phyloP scores from a whole-genome alignment of 2,888 invertebrate genomes.

The Synergus itoensis region DNA sequence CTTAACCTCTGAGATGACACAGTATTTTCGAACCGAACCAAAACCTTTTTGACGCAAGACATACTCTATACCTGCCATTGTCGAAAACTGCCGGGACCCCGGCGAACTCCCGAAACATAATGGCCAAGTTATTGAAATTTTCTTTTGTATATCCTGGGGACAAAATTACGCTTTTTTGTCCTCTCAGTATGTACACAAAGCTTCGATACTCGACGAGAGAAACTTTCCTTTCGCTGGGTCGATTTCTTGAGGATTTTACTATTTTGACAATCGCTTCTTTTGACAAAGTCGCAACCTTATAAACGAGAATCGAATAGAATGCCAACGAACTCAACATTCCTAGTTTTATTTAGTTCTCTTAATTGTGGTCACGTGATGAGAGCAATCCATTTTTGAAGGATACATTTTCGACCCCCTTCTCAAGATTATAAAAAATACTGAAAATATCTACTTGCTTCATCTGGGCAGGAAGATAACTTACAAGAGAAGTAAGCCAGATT shows the following conservation, averaged over 20 bases:
- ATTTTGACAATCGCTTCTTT: conserved; percentile 36
- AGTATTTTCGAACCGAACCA: conserved; percentile 45
- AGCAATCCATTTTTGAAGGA: background rate
- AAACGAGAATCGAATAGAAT: conserved; percentile 37
- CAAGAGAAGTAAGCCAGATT: too few relatives aligned
- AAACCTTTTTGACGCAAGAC: conserved; percentile 39
- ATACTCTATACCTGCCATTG: conserved; percentile 58
- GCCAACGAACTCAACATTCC: background rate
- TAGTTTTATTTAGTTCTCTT: background rate
- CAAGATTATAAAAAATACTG: too few relatives aligned
- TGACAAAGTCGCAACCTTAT: conserved; percentile 13
- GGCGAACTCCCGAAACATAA: conserved; percentile 56
- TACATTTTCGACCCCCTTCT: too few relatives aligned
- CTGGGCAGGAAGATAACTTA: too few relatives aligned
- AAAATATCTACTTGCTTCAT: too few relatives aligned
- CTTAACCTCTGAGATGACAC: conserved; percentile 67
- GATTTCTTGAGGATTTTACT: conserved; percentile 36
- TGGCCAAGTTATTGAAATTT: conserved; percentile 70
- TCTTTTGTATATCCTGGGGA: conserved; percentile 57
- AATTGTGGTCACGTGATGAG: background rate
- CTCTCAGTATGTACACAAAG: conserved; percentile 31
- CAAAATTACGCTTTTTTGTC: conserved; percentile 55
- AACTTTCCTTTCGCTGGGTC: conserved; percentile 37
- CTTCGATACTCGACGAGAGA: conserved; percentile 36
- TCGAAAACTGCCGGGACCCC: conserved; percentile 54